Percentiles rank a stretch among this genome's conserved stretches.
Conservation (phyloP, 2,797 vertebrate species). For the Coilia nasus region DNA sequence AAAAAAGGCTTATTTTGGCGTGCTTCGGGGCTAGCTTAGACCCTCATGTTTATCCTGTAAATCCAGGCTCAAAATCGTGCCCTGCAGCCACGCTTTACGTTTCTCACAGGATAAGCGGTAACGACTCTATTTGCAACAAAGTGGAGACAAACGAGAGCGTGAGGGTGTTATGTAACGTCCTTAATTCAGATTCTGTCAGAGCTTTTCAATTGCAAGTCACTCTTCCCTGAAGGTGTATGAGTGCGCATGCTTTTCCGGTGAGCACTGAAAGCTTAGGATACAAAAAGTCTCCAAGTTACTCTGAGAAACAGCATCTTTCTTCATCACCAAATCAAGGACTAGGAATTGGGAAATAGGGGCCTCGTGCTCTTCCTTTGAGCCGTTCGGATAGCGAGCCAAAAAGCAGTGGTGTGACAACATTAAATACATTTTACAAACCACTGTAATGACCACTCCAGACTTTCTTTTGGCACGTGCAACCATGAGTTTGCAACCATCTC, state of each 20-base stretch:
- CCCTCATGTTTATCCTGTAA: constrained; percentile 41
- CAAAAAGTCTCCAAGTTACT: neutral
- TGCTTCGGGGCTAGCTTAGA: constrained; percentile 33
- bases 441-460: neutral
- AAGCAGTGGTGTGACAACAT: neutral
- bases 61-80: constrained; percentile 45
- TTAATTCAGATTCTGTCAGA: constrained; percentile 5
- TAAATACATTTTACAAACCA: neutral
- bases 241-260: neutral
- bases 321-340: neutral
- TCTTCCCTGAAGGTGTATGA: constrained; percentile 6
- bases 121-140: constrained; percentile 40
- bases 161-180: constrained; percentile 26
- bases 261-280: neutral
- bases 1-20: constrained; percentile 28
- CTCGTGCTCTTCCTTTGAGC: neutral
- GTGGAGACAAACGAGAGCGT: constrained; percentile 18
- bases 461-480: neutral
- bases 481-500: neutral
- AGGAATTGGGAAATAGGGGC: neutral
- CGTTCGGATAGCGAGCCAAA: neutral
- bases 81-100: constrained; percentile 36
- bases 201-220: neutral
- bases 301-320: neutral
- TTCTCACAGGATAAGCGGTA: constrained; percentile 29